Percentiles rank a stretch among this genome's conserved stretches.
phyloP scores from a whole-genome alignment of 2,888 invertebrate species.

The Phengaris alcon region DNA sequence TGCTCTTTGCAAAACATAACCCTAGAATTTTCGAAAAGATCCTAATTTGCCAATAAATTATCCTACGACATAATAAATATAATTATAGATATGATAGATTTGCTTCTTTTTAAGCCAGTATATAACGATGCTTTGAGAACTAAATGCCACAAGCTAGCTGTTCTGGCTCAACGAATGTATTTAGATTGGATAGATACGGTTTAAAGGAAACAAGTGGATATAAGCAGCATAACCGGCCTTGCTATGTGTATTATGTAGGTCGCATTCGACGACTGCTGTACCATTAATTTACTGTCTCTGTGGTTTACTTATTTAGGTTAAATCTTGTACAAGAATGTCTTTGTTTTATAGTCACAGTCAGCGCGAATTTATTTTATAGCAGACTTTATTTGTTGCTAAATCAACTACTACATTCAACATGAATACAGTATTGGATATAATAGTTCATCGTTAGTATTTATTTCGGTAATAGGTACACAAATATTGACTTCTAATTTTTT shows the following conservation, averaged over 20 bases:
- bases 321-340: slow-evolving; percentile 28
- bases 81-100: too few relatives aligned
- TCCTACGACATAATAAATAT: too few relatives aligned
- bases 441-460: too few relatives aligned
- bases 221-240: slow-evolving; percentile 28
- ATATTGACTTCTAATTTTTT: too few relatives aligned
- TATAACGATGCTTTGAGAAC: neutral
- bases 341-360: slow-evolving; percentile 7
- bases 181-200: neutral
- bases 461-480: too few relatives aligned
- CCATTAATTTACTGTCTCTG: slow-evolving; percentile 65
- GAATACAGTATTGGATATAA: neutral
- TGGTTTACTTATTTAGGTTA: slow-evolving; percentile 53
- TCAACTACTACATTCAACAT: neutral
- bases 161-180: neutral
- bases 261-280: slow-evolving; percentile 32
- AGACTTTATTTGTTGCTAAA: slow-evolving; percentile 11
- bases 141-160: neutral
- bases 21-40: too few relatives aligned
- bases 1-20: too few relatives aligned
- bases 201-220: slow-evolving; percentile 19
- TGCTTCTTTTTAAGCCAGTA: too few relatives aligned
- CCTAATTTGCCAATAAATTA: too few relatives aligned
- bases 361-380: slow-evolving; percentile 8
- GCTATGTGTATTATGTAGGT: slow-evolving; percentile 34